phyloP scores from a whole-genome alignment of 2,888 invertebrate species.

The Eulithis testata region DNA sequence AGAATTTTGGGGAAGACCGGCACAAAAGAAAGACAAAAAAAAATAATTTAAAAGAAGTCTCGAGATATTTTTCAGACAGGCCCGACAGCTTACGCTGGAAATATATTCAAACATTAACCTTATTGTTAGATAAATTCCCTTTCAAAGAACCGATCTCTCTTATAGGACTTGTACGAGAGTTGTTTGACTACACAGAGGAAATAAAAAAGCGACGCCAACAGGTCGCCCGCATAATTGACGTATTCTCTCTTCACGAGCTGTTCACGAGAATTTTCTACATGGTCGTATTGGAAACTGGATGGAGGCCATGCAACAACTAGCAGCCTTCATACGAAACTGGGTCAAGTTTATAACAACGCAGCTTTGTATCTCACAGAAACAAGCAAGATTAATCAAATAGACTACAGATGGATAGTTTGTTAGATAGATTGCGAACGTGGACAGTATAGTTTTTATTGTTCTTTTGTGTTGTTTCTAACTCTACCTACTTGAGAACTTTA shows the following conservation, averaged over 20 bases:
- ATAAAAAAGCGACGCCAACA: conserved; percentile 40
- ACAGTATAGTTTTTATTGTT: conserved; percentile 13
- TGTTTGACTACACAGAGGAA: conserved; percentile 35
- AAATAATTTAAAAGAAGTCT: background rate
- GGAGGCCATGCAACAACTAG: conserved; percentile 53
- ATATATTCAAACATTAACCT: background rate
- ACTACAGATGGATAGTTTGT: conserved; percentile 34
- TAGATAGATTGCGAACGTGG: conserved; percentile 21
- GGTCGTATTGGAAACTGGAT: conserved; percentile 54
- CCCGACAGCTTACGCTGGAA: background rate
- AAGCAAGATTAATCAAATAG: conserved; percentile 35
- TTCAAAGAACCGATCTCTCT: conserved; percentile 26
- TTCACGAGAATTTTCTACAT: conserved; percentile 49
- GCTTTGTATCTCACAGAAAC: conserved; percentile 41
- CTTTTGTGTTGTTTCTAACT: conserved; percentile 9
- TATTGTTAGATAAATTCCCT: conserved; percentile 13
- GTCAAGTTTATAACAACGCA: conserved; percentile 57
- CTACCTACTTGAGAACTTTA: background rate
- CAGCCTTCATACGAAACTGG: conserved; percentile 51
- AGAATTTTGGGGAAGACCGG: no score
- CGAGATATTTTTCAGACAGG: background rate
- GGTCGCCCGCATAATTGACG: conserved; percentile 48
- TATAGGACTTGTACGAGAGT: conserved; percentile 30
- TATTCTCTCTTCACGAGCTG: conserved; percentile 45
- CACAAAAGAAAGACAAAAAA: background rate